A percentile compares a stretch with the other conserved stretches of the same genome.
phyloP scores from a whole-genome alignment of 2,888 invertebrate genomes.

The Hyppa rectilinea region DNA sequence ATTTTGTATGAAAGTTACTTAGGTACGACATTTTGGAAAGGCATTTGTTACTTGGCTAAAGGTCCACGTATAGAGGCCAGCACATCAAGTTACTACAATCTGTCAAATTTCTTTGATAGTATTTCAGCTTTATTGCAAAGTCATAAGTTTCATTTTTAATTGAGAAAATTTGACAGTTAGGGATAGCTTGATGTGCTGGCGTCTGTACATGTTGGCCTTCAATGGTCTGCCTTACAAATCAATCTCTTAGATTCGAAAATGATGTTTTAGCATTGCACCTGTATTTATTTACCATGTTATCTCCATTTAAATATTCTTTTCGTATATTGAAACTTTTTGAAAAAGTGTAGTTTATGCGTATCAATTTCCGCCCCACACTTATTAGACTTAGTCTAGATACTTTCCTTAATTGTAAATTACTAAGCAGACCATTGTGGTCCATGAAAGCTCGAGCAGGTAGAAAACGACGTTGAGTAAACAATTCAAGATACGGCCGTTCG shows the following conservation, averaged over 20 bases:
- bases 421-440: constrained; percentile 43
- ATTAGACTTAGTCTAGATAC: background rate
- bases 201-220: background rate
- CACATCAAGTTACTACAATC: too few relatives aligned
- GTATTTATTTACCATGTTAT: background rate
- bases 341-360: background rate
- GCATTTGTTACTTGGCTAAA: background rate
- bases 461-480: constrained; percentile 74
- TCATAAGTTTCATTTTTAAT: too few relatives aligned
- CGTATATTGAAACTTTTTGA: background rate
- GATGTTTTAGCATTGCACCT: background rate
- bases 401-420: constrained; percentile 48
- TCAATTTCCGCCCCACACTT: background rate
- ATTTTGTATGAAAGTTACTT: constrained; percentile 28
- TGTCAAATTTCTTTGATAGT: too few relatives aligned
- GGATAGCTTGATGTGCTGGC: too few relatives aligned
- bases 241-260: background rate
- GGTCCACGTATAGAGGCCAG: too few relatives aligned
- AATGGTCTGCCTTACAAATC: background rate
- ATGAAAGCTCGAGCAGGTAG: constrained; percentile 59
- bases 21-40: background rate
- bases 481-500: constrained; percentile 86
- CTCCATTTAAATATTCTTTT: background rate
- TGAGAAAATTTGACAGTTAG: too few relatives aligned
- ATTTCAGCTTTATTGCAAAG: too few relatives aligned